Evolutionary conservation across 1,140 invertebrate species (phyloP).

Genomic region (Camponotus floridanus): DNA sequence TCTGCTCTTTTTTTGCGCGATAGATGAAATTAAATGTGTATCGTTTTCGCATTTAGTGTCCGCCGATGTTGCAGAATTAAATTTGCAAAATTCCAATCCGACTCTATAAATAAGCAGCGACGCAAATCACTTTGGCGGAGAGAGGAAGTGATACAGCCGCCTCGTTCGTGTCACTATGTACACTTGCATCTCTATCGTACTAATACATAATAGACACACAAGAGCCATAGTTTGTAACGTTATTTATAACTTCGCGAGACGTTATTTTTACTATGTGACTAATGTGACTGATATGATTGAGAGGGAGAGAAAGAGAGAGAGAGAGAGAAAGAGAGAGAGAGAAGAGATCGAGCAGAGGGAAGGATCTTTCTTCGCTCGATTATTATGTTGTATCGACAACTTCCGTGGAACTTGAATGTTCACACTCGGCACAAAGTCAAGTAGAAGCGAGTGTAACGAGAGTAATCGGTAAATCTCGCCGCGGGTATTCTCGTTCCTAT

Average conservation of each 20-base stretch:
- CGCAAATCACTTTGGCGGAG: slow-evolving; percentile 1
- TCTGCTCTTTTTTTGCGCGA: not conserved
- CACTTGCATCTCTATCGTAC: slow-evolving; percentile 69
- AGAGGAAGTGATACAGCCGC: not conserved
- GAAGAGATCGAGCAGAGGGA: slow-evolving; percentile 11
- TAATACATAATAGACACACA: slow-evolving; percentile 73
- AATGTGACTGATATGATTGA: slow-evolving; percentile 61
- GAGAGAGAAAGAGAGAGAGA: slow-evolving; percentile 57
- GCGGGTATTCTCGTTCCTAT: slow-evolving; percentile 42
- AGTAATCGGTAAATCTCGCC: slow-evolving; percentile 73
- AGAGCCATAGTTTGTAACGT: slow-evolving; percentile 73
- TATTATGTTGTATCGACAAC: slow-evolving; percentile 75
- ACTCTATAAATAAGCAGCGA: not conserved
- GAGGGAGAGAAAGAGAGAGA: slow-evolving; percentile 59
- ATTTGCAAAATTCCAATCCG: not conserved
- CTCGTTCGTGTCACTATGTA: slow-evolving; percentile 36
- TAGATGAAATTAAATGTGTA: not conserved
- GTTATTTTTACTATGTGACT: slow-evolving; percentile 72
- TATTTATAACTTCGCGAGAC: slow-evolving; percentile 74
- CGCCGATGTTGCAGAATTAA: not conserved
- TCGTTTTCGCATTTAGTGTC: not conserved
- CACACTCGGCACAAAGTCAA: slow-evolving; percentile 76
- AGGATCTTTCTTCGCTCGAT: slow-evolving; percentile 67
- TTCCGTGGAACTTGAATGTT: slow-evolving; percentile 79
- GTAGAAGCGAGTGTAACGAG: slow-evolving; percentile 72